Base-by-base conservation (phyloP, 2,888 invertebrate species). In the Pammene fasciana region DNA sequence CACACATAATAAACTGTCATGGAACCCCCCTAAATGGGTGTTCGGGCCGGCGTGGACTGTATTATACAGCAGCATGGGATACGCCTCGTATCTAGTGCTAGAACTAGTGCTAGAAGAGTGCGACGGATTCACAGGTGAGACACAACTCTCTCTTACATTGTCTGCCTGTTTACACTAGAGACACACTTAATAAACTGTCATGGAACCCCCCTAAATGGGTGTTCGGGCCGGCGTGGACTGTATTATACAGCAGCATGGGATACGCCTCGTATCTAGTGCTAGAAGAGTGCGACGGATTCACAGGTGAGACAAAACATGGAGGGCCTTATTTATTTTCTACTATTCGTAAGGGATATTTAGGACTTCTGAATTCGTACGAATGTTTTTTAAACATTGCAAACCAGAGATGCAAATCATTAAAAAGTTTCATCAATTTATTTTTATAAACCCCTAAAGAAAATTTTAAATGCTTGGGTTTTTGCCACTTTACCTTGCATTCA, bases 41-140 rank as follows among this genome's bases (percentile, higher is more conserved):
- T 97, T 97, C 82, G 96, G 94, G 0, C 97, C 97, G 0, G 95
- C 96, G 8, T 98, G 97, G 97, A 96, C 96, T 0, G 82, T 93
- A 0, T 86, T 98, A 4, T 97, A 97, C 84, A 94, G 95, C 59
- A 92, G 95, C 5, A 97, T 97, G 95, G 98, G 98, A 0, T 97
- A 96, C 78, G 97, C 97, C 11, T 97, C 97, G 0, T 97, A 97
- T 80, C 83, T 97, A 72, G 96, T 97, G 0, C 96, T 94, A 90
- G 94, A 94, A 71, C 83, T 97, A 72, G 96, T 97, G 0, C 96
- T 94, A 90, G 94, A 94, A 71, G 96, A 97, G 78, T 96, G 96
- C 1, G 96, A 95, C 66, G 97, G 97, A 34, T 95, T 96, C 77
- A 86, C 92, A 75, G 95, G 94, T 94, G 76, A 82, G 77, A 18